A percentile compares a stretch with the other conserved stretches of the same genome.
Evolutionary conservation across 2,888 invertebrate species (phyloP).

Genomic region (Schrankia costaestrigalis): DNA sequence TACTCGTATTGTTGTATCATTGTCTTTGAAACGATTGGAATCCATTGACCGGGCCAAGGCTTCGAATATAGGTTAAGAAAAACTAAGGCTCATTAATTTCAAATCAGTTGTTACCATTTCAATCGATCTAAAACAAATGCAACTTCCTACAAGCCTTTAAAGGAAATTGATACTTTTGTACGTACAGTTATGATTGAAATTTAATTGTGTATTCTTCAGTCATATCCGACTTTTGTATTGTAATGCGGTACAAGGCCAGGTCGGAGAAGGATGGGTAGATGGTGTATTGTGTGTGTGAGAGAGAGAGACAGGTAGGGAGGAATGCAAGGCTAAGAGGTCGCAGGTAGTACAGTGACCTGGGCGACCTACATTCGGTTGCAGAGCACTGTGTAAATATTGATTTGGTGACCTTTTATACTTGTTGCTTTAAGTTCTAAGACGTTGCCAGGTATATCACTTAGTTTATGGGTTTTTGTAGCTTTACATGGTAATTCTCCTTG

Average conservation of each 20-base stretch:
- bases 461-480: conserved; percentile 15
- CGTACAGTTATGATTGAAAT: conserved; percentile 46
- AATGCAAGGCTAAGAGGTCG: conserved; percentile 74
- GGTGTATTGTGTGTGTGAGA: conserved; percentile 29
- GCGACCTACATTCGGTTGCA: conserved; percentile 70
- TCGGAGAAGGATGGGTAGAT: conserved; percentile 44
- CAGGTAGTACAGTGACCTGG: conserved; percentile 73
- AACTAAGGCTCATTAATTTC: conserved; percentile 58
- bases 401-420: conserved; percentile 67
- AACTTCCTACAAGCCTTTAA: conserved; percentile 33
- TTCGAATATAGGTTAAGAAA: conserved; percentile 56
- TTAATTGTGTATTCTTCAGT: conserved; percentile 50
- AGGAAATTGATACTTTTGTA: conserved; percentile 36
- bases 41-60: conserved; percentile 50
- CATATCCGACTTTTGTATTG: conserved; percentile 71
- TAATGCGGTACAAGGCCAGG: conserved; percentile 68
- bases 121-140: conserved; percentile 59
- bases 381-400: conserved; percentile 73
- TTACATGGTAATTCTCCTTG: too few relatives aligned
- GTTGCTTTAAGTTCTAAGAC: conserved; percentile 54
- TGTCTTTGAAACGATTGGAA: conserved; percentile 20
- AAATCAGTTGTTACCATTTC: conserved; percentile 51
- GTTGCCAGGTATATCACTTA: conserved; percentile 28
- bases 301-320: conserved; percentile 44
- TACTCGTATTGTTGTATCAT: conserved; percentile 4